A percentile compares a stretch with the other conserved stretches of the same genome.
These are phyloP conservation scores for Salvelinus sp. DNA, from an alignment of 2,113 vertebrate genomes.

Conservation along the genomic window DNA sequence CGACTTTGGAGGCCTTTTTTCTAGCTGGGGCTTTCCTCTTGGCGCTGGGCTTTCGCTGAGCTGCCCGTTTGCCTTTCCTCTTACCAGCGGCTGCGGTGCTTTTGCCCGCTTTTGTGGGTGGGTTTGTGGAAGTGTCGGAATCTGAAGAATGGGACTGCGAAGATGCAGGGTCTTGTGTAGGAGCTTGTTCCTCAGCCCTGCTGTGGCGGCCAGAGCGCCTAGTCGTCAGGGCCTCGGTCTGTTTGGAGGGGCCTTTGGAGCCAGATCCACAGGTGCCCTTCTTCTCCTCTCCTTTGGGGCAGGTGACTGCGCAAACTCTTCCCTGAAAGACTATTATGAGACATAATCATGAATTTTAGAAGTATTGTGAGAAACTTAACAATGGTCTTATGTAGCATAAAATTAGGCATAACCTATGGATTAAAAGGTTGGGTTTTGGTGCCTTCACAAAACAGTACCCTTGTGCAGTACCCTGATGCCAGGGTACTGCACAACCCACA, in stretches of 20 bases:
- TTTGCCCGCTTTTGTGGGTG: constrained; percentile 53
- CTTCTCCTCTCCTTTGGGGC: constrained; percentile 87
- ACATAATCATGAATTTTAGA: not conserved
- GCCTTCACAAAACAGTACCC: no score
- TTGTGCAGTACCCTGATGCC: no score
- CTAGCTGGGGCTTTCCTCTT: constrained; percentile 84
- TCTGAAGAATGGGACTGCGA: constrained; percentile 76
- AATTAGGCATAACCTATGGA: no score
- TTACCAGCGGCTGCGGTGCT: constrained; percentile 66
- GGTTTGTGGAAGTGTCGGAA: constrained; percentile 70
- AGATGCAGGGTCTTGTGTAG: constrained; percentile 71
- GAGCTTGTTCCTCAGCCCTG: constrained; percentile 71
- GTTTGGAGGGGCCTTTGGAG: constrained; percentile 82
- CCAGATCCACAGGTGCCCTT: constrained; percentile 81
- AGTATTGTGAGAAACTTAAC: not conserved
- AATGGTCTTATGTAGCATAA: no score
- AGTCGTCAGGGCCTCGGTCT: constrained; percentile 72
- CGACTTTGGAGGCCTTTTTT: constrained; percentile 79
- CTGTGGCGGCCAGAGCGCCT: constrained; percentile 83
- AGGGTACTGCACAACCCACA: not conserved
- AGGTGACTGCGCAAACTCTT: constrained; percentile 80
- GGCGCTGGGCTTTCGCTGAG: constrained; percentile 66
- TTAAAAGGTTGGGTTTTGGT: no score
- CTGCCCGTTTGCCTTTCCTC: constrained; percentile 75
- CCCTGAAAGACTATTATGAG: constrained; percentile 76